Conservation (phyloP, 2,797 vertebrate genomes). For the Oryzias dopingdopingensis region DNA sequence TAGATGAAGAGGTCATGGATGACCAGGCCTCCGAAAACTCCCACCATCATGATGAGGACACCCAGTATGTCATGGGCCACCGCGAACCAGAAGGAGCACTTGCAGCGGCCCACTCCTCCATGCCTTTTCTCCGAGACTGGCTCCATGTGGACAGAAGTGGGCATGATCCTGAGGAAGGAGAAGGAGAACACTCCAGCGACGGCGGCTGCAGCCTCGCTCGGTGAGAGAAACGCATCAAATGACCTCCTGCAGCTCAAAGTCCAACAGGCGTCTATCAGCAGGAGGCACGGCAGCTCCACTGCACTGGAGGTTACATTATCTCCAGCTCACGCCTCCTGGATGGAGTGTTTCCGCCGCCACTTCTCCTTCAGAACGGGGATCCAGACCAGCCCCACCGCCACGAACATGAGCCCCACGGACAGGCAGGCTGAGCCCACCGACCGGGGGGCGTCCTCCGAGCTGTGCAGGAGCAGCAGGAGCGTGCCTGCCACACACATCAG, state of each 20-base stretch:
- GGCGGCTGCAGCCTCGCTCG: constrained; percentile 5
- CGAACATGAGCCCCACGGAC: constrained; percentile 69
- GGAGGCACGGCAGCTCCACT: constrained; percentile 18
- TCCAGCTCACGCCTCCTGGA: constrained; percentile 3
- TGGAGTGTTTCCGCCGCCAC: constrained; percentile 32
- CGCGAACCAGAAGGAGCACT: constrained; percentile 88
- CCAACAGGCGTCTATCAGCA: constrained; percentile 54
- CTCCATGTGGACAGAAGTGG: constrained; percentile 44
- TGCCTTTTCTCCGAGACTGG: constrained; percentile 52
- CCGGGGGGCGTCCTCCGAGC: constrained; percentile 23
- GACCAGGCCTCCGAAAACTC: constrained; percentile 80
- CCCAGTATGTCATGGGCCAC: constrained; percentile 86
- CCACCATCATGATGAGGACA: constrained; percentile 79
- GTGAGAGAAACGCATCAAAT: constrained; percentile 11
- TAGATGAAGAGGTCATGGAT: constrained; percentile 90
- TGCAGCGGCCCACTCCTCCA: constrained; percentile 83
- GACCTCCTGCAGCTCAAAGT: constrained; percentile 60
- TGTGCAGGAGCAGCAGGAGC: constrained; percentile 55
- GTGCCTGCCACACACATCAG: constrained; percentile 48
- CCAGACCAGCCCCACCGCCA: constrained; percentile 68
- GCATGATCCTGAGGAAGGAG: constrained; percentile 41
- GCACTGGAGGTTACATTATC: constrained; percentile 14
- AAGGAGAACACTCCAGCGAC: constrained; percentile 2
- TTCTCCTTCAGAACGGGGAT: constrained; percentile 69
- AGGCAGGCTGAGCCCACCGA: constrained; percentile 61